Conservation (phyloP, 92 coral and sea anemone genomes). For the Phenganax subtilis region DNA sequence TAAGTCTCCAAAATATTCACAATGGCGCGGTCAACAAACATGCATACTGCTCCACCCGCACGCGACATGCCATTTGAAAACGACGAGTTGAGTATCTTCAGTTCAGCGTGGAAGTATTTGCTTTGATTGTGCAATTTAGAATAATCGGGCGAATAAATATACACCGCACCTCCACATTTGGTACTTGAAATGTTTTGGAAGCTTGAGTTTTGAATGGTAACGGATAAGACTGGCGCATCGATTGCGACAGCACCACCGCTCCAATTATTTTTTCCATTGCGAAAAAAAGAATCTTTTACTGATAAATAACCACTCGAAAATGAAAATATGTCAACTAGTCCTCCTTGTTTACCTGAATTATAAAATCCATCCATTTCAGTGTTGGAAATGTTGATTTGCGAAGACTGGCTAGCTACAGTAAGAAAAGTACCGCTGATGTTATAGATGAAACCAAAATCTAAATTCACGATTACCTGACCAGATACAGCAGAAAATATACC, state of each 20-base stretch:
- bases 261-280: neutral
- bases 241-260: slow-evolving; percentile 29
- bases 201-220: slow-evolving; percentile 14
- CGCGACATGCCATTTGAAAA: slow-evolving; percentile 16
- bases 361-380: neutral
- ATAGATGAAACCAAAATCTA: neutral
- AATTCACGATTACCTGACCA: neutral
- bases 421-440: slow-evolving; percentile 16
- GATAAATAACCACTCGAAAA: slow-evolving; percentile 6
- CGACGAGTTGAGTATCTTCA: slow-evolving; percentile 16
- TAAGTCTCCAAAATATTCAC: neutral
- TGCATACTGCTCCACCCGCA: slow-evolving; percentile 23
- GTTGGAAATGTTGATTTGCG: neutral
- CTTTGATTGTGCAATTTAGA: neutral
- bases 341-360: neutral
- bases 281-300: slow-evolving; percentile 17
- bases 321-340: neutral
- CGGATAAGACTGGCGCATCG: neutral
- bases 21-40: neutral
- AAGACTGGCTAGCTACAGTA: neutral
- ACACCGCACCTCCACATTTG: slow-evolving; percentile 13
- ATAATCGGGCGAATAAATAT: neutral
- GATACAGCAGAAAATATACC: neutral
- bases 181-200: slow-evolving; percentile 4
- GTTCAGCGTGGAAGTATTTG: neutral